Base-by-base conservation (phyloP, 2,888 invertebrate genomes). In the Rotaria socialis region DNA sequence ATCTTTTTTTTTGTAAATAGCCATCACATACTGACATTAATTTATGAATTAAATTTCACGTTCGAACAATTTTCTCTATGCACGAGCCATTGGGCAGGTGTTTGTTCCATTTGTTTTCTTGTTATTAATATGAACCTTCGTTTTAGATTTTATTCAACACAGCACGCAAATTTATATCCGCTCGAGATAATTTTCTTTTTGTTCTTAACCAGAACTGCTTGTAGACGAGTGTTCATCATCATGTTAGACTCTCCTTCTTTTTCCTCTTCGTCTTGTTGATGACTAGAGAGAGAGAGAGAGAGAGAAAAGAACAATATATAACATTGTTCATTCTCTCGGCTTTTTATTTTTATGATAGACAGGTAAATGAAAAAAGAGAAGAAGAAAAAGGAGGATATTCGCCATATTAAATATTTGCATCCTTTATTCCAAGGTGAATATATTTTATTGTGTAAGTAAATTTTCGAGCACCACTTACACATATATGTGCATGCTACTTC, bases 161-260 rank as follows among this genome's bases (percentile, higher is more conserved):
- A 67, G 67, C 67, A 67, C 67, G 67, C 67, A 67, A 67, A 67
- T 16, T 67, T 67, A 67, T 35, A 67, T 67, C 35, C 35, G 67
- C 35, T 67, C 6, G 19, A 67, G 67, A 67, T 67, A 27, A 67
- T 35, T 35, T 67, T 67, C 67, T 67, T 67, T 35, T 41, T 67
- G 67, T 67, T 67, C 67, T 67, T 16, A 35, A 35, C 67, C 11
- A 67, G 35, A 35, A 35, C 35, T 19, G 19, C 41, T 67, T 27
- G 67, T 67, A 67, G 52, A 67, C 41, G 67, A 67, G 67, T 67
- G 67, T 67, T 67, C 67, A 67, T 67, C 67, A 67, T 67, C 67
- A 27, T 67, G 35, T 67, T 19, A 27, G 5, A 35, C 41, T 14
- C 27, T 27, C 24, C 58, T 27, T 60, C 58, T 55, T 55, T 7